Base-by-base conservation (phyloP, 1,140 invertebrate genomes). In the Polypedilum pembai region DNA sequence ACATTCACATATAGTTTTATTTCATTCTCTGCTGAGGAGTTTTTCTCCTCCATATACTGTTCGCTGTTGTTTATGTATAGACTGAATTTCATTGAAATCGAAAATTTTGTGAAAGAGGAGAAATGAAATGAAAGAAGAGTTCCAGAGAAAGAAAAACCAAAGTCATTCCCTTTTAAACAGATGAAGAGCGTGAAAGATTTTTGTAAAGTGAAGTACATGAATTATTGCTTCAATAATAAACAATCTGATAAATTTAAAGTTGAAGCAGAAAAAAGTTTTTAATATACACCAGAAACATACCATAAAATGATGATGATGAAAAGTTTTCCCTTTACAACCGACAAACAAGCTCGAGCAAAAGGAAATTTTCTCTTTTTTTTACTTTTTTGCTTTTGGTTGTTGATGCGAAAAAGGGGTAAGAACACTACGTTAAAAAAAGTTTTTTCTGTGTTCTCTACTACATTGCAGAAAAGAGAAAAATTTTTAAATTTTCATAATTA, bases 401-500 rank as follows among this genome's bases (percentile, higher is more conserved):
- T n/a, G 45, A 12, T 4, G 12, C 45, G n/a, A 56, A 15, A 45
- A 56, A 56, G 45, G 45, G 45, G 45, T 56, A n/a, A 12, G 15
- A 12, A 56, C 12, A 56, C n/a, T 12, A 56, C n/a, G 45, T n/a
- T 12, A 56, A 56, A 56, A 56, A 56, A 45, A 45, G 41, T 56
- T 56, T n/a, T 33, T 33, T 1, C 5, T 33, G 24, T 33, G n/a
- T n/a, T n/a, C n/a, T 33, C 24, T 33, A 33, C 24, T 33, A n/a
- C 24, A 33, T 33, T 33, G 24, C 10, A 56, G 3, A 12, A 56
- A 56, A 56, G n/a, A 1, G 3, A 12, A 56, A 12, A 15, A 15
- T 56, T 56, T 15, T 12, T 56, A n/a, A n/a, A 56, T 56, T n/a
- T 56, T 56, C 45, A 56, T 56, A 56, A 56, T 56, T n/a, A 56